These are phyloP conservation scores for Melinaea marsaeus DNA, from an alignment of 2,888 invertebrate genomes.

Conservation along the genomic window DNA sequence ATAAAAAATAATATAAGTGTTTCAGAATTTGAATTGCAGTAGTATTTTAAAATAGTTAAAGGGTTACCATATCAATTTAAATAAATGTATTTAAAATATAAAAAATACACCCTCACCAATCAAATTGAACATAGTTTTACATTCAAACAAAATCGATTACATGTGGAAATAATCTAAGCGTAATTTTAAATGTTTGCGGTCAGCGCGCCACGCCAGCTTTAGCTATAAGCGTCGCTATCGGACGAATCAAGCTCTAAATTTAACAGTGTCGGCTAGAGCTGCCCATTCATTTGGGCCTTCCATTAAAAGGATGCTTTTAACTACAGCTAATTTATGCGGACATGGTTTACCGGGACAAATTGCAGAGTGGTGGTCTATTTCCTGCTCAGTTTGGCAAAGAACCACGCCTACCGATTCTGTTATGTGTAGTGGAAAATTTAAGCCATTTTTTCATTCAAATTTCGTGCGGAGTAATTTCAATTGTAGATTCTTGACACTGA, in stretches of 20 bases:
- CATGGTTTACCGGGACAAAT: slow-evolving; percentile 70
- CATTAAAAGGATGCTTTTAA: slow-evolving; percentile 74
- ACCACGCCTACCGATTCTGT: slow-evolving; percentile 25
- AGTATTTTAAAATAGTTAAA: too few species aligned
- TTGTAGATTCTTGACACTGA: too few species aligned
- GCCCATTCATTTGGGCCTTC: slow-evolving; percentile 70
- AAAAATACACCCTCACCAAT: too few species aligned
- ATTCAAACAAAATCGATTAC: slow-evolving; percentile 16
- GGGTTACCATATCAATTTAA: too few species aligned
- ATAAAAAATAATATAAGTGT: too few species aligned
- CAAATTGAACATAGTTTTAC: slow-evolving; percentile 15
- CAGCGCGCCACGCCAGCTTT: slow-evolving; percentile 21
- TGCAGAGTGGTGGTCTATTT: slow-evolving; percentile 66
- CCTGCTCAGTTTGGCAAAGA: slow-evolving; percentile 29
- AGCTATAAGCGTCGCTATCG: slow-evolving; percentile 25
- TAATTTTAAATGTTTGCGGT: slow-evolving; percentile 33
- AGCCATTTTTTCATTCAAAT: too few species aligned
- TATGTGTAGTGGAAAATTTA: slow-evolving; percentile 19
- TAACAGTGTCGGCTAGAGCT: slow-evolving; percentile 26
- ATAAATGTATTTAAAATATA: too few species aligned
- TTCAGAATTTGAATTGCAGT: too few species aligned
- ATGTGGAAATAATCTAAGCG: slow-evolving; percentile 24
- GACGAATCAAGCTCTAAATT: slow-evolving; percentile 31
- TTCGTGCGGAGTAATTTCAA: too few species aligned
- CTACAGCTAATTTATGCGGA: slow-evolving; percentile 73